These are phyloP conservation scores for Microtus pennsylvanicus DNA, from an alignment of 2,113 vertebrate genomes.

Conservation along the genomic window DNA sequence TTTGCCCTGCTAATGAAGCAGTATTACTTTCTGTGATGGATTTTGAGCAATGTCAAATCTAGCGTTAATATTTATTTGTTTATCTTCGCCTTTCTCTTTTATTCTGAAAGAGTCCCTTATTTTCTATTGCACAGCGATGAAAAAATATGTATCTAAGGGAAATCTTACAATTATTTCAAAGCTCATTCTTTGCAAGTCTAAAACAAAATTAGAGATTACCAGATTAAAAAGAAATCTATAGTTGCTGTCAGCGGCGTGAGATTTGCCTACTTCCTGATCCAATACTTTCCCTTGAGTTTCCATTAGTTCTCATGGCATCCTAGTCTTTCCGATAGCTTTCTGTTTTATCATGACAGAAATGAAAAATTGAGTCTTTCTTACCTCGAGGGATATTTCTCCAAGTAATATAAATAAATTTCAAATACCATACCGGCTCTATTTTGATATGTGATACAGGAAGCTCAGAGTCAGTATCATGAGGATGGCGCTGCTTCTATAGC, in stretches of 20 bases:
- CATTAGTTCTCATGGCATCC: conserved; percentile 23
- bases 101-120: not conserved
- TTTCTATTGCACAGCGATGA: not conserved
- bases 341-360: conserved; percentile 61
- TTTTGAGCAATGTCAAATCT: not conserved
- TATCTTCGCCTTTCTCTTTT: not conserved
- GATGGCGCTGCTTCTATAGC: conserved; percentile 72
- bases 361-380: conserved; percentile 70
- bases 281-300: not conserved
- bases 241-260: conserved; percentile 33
- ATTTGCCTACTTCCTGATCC: conserved; percentile 48
- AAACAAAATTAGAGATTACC: conserved; percentile 32
- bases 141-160: not conserved
- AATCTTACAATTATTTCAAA: conserved; percentile 43
- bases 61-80: not conserved
- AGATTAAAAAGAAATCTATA: conserved; percentile 59
- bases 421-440: conserved; percentile 73
- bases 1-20: not conserved
- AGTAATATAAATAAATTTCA: conserved; percentile 81
- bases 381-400: conserved; percentile 73
- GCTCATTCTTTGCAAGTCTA: not conserved
- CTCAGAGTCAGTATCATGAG: conserved; percentile 63
- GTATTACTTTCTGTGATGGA: not conserved
- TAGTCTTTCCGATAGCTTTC: conserved; percentile 30
- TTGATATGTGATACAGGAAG: conserved; percentile 78